Percentiles rank a stretch among this genome's conserved stretches.
Evolutionary conservation across 2,888 invertebrate genomes (phyloP).

Genomic region (Apamea anceps): DNA sequence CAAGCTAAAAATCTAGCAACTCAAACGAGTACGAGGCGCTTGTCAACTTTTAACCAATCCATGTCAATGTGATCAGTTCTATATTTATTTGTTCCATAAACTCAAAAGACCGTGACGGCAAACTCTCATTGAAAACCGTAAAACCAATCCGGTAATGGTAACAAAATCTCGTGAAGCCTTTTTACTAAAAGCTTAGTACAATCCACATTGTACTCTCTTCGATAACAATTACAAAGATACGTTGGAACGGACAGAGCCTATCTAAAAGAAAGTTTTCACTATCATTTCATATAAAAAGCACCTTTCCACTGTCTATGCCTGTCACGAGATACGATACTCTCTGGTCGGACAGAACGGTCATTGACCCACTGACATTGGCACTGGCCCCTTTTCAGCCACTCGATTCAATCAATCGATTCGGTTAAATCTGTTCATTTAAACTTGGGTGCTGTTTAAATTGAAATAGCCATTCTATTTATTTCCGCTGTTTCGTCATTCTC

Average conservation of each 20-base stretch:
- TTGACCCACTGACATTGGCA: constrained; percentile 68
- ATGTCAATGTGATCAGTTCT: not conserved
- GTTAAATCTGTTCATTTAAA: constrained; percentile 51
- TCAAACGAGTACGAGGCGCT: not conserved
- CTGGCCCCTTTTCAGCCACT: constrained; percentile 57
- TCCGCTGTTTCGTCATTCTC: constrained; percentile 38
- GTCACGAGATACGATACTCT: constrained; percentile 49
- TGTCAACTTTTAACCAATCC: not conserved
- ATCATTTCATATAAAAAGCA: constrained; percentile 53
- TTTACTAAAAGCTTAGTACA: constrained; percentile 26
- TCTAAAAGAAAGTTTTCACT: constrained; percentile 66
- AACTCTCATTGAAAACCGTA: constrained; percentile 29
- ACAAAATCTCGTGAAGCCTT: constrained; percentile 29
- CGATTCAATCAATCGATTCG: constrained; percentile 49
- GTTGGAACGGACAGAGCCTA: constrained; percentile 30
- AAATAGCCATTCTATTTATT: constrained; percentile 46
- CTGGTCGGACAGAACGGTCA: constrained; percentile 48
- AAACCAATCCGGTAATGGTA: constrained; percentile 19
- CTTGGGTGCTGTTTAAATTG: constrained; percentile 36
- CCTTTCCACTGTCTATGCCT: constrained; percentile 57
- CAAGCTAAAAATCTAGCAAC: constrained; percentile 3
- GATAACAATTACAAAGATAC: constrained; percentile 45
- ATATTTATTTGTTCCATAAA: constrained; percentile 33
- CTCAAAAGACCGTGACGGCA: constrained; percentile 48
- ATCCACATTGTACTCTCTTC: constrained; percentile 27